phyloP scores from a whole-genome alignment of 2,113 vertebrate genomes.

The Mus pahari region DNA sequence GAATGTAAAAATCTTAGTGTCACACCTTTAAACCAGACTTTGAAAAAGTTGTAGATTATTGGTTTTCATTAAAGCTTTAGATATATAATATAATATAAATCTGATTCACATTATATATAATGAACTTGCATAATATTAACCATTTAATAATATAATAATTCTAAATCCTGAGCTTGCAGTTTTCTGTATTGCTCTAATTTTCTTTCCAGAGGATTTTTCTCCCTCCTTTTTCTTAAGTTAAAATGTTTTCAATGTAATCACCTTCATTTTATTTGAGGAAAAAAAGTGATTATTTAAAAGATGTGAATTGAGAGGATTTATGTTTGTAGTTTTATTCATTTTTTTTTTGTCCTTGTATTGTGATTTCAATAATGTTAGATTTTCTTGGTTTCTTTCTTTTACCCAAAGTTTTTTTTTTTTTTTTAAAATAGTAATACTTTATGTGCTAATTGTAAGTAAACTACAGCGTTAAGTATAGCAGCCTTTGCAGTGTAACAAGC shows the following conservation, averaged over 20 bases:
- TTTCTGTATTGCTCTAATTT: not conserved
- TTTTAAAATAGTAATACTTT: not conserved
- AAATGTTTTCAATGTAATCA: not conserved
- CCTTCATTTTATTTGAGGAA: constrained; percentile 18
- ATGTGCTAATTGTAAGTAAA: not conserved
- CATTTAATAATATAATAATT: not conserved
- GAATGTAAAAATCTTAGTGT: constrained; percentile 3
- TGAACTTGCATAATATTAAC: not conserved
- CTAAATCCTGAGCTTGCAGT: not conserved
- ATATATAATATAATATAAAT: not conserved
- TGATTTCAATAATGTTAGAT: constrained; percentile 34
- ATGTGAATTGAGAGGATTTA: not conserved
- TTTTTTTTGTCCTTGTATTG: not conserved
- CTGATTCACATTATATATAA: not conserved
- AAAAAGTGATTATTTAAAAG: constrained; percentile 3
- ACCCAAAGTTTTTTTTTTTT: constrained; percentile 24
- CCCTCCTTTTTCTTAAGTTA: not conserved
- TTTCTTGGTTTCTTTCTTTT: constrained; percentile 54
- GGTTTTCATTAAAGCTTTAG: not conserved
- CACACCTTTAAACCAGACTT: constrained; percentile 42
- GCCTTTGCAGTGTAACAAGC: constrained; percentile 31
- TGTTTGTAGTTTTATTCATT: not conserved
- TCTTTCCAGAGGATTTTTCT: constrained; percentile 13
- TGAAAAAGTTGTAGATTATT: not conserved
- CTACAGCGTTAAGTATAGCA: not conserved